phyloP scores from a whole-genome alignment of 1,140 invertebrate genomes.

The Cyrtorhinus lividipennis region DNA sequence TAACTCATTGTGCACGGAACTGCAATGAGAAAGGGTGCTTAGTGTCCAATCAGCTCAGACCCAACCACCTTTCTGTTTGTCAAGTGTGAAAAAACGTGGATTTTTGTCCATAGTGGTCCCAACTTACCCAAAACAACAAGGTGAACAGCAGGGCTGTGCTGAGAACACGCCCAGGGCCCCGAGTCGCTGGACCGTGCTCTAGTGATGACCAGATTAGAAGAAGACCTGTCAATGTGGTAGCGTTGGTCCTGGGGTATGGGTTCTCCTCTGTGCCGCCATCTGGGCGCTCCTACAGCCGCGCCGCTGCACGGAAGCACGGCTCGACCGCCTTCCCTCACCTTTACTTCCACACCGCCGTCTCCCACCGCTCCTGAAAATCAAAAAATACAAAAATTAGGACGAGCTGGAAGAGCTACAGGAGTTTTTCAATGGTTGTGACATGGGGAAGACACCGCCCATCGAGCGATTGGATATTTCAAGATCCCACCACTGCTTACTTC shows the following conservation, averaged over 20 bases:
- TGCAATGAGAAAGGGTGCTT: no score
- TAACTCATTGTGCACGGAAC: no score
- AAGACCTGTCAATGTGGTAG: conserved; percentile 36
- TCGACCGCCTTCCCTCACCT: conserved; percentile 19
- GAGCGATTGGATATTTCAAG: no score
- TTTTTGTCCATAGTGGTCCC: no score
- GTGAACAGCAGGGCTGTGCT: conserved; percentile 45
- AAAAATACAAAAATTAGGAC: no score
- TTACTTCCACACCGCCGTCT: conserved; percentile 17
- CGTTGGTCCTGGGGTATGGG: conserved; percentile 36
- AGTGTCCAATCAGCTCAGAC: no score
- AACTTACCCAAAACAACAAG: conserved; percentile 52
- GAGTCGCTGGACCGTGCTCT: conserved; percentile 52
- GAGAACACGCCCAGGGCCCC: conserved; percentile 49
- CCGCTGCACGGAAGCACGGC: conserved; percentile 15
- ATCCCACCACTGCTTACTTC: no score
- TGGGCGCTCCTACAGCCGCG: conserved; percentile 5
- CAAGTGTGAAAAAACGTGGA: conserved; percentile 23
- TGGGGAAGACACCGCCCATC: no score
- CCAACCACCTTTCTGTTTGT: no score
- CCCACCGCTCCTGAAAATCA: conserved; percentile 14
- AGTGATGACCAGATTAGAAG: conserved; percentile 45
- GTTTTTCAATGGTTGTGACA: no score
- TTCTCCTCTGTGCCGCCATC: conserved; percentile 34
- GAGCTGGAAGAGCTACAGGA: no score